Conservation (phyloP, 2,888 invertebrate species). For the Pristionchus japonicus region DNA sequence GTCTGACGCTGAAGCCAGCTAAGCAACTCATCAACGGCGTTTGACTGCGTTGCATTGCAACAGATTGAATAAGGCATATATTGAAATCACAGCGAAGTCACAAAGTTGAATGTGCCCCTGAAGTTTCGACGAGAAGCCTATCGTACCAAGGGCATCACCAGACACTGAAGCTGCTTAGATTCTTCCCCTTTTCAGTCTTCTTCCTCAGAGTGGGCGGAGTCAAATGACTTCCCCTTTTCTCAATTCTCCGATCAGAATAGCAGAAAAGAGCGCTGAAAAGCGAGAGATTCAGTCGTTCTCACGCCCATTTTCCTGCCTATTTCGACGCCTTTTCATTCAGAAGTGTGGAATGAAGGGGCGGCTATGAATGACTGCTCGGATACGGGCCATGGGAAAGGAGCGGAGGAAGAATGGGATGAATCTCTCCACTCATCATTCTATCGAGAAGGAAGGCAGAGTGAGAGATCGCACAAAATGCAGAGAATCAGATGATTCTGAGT, state of each 20-base stretch:
- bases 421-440: no score
- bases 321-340: constrained; percentile 16
- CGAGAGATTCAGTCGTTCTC: neutral
- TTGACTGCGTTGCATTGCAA: neutral
- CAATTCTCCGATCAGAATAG: neutral
- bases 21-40: neutral
- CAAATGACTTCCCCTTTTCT: neutral
- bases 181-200: neutral
- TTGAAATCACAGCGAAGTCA: neutral
- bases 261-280: neutral
- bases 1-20: neutral
- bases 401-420: neutral
- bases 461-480: no score
- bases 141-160: neutral
- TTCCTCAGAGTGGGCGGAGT: neutral
- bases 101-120: no score
- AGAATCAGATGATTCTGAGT: no score
- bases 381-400: neutral
- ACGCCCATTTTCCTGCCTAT: constrained; percentile 23
- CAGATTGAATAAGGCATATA: neutral
- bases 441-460: no score
- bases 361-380: neutral
- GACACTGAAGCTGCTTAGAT: neutral
- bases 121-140: no score
- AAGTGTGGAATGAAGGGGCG: no score